phyloP scores from a whole-genome alignment of 2,113 vertebrate species.

The Pseudorectes ferrugineus region DNA sequence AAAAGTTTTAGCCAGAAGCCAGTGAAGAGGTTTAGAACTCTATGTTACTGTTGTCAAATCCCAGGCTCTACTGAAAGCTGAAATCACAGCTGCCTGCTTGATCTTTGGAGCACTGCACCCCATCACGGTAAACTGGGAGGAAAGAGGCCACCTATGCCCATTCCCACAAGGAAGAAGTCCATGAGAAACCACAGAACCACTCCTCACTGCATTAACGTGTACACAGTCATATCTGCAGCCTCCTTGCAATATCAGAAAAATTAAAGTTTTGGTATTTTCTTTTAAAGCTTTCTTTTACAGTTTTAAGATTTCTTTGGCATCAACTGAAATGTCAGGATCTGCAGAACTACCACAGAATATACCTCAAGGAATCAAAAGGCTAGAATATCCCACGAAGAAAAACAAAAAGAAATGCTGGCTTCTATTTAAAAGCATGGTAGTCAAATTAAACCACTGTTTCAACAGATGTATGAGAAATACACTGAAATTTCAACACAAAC shows the following conservation, averaged over 20 bases:
- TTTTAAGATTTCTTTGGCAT: not conserved
- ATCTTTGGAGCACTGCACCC: not conserved
- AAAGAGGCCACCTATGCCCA: rapidly evolving
- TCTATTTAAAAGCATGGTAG: not conserved
- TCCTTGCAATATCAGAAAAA: not conserved
- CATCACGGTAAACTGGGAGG: not conserved
- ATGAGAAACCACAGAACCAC: not conserved
- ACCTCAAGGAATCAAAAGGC: not conserved
- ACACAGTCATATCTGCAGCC: not conserved
- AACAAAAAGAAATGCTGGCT: not conserved
- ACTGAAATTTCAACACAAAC: not conserved
- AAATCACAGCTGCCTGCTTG: not conserved
- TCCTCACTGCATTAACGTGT: not conserved
- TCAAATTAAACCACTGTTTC: not conserved
- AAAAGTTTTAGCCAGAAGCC: not conserved
- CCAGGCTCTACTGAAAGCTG: not conserved
- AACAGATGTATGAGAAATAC: not conserved
- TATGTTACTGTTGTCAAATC: not conserved
- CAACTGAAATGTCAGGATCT: not conserved
- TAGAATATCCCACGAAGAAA: not conserved
- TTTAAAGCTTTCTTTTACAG: not conserved
- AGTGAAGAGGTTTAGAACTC: not conserved
- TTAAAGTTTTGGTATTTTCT: not conserved
- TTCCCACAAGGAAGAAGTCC: not conserved
- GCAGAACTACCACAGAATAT: not conserved